Evolutionary conservation across 2,797 vertebrate genomes (phyloP), one percentile per base, ranked within the genome.

Genomic region (Urocyon cinereoargenteus): DNA sequence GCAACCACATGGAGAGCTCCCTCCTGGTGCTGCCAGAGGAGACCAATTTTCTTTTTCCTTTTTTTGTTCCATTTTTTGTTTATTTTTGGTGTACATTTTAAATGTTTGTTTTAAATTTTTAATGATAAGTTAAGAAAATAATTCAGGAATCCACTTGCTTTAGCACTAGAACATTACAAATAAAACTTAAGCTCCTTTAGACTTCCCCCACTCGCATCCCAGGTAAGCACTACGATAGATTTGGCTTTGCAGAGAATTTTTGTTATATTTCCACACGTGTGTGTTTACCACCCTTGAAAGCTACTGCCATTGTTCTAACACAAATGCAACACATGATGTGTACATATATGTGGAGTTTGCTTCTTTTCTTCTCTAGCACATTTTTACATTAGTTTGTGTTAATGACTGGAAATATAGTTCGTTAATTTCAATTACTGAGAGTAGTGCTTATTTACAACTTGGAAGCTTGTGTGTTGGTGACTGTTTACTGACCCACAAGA

Each of bases 1-100:
- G 51, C 19, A 77, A 1, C 36, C 3, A 9, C 26, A 10, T 7
- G 21, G 28, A 45, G 40, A 62, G 34, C 70, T 88, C 14, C 68
- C 55, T 81, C 53, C 64, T 0, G 11, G 51, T 7, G 6, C 40
- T 66, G 10, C 73, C 22, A 90, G 18, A 6, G 31, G 57, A 93
- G n/a, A 45, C 0, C 0, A 8, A 64, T 70, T 90, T 79, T 19
- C 34, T 21, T 64, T 19, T 83, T 15, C 26, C 13, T 62, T 19
- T 72, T 73, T 78, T 51, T 9, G 21, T 79, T 83, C 88, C n/a
- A 34, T 28, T 86, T 89, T 90, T 93, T 62, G 86, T 97, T 91
- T 57, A 82, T 31, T 92, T 95, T 83, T 72, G 34, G 26, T 53
- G 51, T 84, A 79, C 2, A 53, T 88, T 86, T 91, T 87, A 68